Conservation (phyloP, 1,140 invertebrate species). For the Euglossa dilemma region DNA sequence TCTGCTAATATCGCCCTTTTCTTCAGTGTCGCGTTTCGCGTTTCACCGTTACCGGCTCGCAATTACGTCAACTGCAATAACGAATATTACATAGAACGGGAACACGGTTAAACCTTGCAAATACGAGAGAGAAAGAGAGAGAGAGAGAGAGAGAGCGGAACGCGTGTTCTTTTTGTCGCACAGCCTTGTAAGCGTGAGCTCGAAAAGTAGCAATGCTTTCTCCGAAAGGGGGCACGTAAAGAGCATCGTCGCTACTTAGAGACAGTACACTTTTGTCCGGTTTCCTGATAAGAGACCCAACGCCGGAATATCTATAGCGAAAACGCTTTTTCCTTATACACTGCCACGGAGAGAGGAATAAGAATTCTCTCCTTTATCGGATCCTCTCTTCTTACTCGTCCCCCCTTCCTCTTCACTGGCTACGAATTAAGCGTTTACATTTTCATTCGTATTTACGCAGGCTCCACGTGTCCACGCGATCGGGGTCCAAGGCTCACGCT, state of each 20-base stretch:
- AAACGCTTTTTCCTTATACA: constrained; percentile 20
- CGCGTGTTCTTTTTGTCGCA: neutral
- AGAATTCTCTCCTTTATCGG: neutral
- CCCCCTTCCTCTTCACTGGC: neutral
- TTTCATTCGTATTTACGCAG: constrained; percentile 40
- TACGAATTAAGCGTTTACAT: constrained; percentile 34
- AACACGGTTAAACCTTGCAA: neutral
- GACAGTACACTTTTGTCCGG: constrained; percentile 29
- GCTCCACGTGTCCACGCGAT: constrained; percentile 3
- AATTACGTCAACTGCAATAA: constrained; percentile 27
- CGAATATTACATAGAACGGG: constrained; percentile 10
- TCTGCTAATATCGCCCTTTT: neutral
- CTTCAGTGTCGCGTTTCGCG: neutral
- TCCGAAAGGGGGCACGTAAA: neutral
- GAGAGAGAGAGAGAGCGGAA: neutral
- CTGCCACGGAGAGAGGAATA: neutral
- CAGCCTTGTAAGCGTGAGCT: neutral
- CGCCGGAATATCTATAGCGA: neutral
- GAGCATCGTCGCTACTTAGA: constrained; percentile 16
- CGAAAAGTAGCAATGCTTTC: neutral
- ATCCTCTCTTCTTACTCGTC: neutral
- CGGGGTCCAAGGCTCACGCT: neutral
- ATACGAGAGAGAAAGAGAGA: too few relatives aligned
- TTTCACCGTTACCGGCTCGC: neutral
- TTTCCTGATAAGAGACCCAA: constrained; percentile 39